Conservation (phyloP, 2,113 vertebrate species). For the Pachyramphus minor region DNA sequence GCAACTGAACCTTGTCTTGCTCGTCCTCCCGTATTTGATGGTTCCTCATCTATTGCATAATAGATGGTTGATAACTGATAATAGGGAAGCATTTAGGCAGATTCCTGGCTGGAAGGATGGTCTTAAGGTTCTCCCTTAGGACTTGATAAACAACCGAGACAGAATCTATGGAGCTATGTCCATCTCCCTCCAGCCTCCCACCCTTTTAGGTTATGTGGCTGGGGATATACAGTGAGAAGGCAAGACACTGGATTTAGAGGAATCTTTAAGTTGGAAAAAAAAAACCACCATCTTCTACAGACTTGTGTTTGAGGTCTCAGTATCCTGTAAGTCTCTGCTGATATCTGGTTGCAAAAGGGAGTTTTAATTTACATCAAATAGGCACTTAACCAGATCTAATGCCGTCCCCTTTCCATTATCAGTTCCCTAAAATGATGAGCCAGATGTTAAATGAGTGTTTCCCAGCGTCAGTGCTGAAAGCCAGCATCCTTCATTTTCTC, state of each 20-base stretch:
- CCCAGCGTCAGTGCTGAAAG: neutral
- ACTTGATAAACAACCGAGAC: neutral
- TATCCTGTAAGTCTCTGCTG: neutral
- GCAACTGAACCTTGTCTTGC: neutral
- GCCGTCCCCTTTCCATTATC: neutral
- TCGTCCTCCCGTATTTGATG: fast-evolving
- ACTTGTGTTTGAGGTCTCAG: neutral
- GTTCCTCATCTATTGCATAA: neutral
- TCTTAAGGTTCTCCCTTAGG: neutral
- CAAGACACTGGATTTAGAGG: neutral
- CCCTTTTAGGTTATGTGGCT: fast-evolving
- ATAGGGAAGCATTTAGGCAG: neutral
- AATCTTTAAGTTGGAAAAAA: neutral
- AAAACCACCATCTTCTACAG: neutral
- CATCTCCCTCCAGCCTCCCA: neutral
- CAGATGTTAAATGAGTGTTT: neutral
- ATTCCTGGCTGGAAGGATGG: neutral
- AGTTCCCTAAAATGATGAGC: neutral
- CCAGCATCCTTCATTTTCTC: neutral
- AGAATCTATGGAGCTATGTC: neutral
- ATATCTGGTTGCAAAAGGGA: neutral
- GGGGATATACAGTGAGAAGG: neutral
- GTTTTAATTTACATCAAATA: neutral
- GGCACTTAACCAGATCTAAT: neutral
- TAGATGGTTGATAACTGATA: neutral